A percentile compares a stretch with the other conserved stretches of the same genome.
Evolutionary conservation across 2,113 vertebrate species (phyloP).

Genomic region (Datnioides undecimradiatus): DNA sequence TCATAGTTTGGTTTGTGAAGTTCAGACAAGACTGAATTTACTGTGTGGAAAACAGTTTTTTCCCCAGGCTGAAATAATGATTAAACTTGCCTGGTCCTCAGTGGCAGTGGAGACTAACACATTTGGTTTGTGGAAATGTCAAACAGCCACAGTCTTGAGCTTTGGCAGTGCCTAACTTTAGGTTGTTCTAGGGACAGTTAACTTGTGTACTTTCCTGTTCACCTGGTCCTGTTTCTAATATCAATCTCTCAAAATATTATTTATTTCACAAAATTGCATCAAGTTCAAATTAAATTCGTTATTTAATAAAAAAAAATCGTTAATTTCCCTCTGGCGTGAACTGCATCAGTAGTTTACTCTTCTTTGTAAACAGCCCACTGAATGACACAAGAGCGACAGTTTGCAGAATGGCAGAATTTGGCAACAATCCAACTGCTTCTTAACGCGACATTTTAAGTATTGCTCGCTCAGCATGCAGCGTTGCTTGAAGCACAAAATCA

Average conservation of each 20-base stretch:
- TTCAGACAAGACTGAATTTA: constrained; percentile 1
- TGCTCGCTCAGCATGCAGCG: background rate
- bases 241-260: background rate
- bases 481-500: background rate
- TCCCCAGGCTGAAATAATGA: constrained; percentile 7
- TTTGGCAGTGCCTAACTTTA: background rate
- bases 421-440: background rate
- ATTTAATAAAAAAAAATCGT: constrained; percentile 36
- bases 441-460: background rate
- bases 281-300: constrained; percentile 3
- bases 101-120: constrained; percentile 7
- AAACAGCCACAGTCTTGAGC: constrained; percentile 10
- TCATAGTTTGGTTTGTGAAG: constrained; percentile 25
- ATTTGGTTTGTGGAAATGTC: constrained; percentile 14
- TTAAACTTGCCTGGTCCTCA: background rate
- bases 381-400: constrained; percentile 14
- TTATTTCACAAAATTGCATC: background rate
- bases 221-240: background rate
- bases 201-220: background rate
- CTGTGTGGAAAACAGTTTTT: background rate
- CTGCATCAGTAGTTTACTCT: constrained; percentile 16
- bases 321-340: constrained; percentile 7
- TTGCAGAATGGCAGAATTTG: constrained; percentile 17
- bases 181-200: background rate
- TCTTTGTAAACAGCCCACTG: constrained; percentile 16